Evolutionary conservation across 2,888 invertebrate genomes (phyloP), one percentile per base, ranked within the genome.

Genomic region (Folsomia candida): DNA sequence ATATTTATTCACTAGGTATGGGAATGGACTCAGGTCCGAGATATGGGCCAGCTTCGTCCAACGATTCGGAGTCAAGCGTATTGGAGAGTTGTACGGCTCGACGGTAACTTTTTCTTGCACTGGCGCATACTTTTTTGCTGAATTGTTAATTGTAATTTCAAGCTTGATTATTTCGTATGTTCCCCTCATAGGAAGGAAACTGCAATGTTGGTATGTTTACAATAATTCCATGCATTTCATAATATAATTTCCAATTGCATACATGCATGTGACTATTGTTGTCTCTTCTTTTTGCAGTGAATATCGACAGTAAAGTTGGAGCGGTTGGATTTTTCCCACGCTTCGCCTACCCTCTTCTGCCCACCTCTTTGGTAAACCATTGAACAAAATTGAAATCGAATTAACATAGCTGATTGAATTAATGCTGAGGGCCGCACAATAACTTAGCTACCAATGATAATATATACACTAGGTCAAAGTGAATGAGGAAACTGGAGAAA

Each of bases 21-120:
- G 98, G 57, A 98, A 98, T 82, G 98, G 98, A 0, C 85, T 98
- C 69, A 86, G 97, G 70, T 93, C 95, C 0, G 93, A 94, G 86
- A 94, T 97, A 79, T 98, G 97, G 97, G 86, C 86, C 1, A 90
- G 92, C 78, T 97, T 97, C 82, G 88, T 93, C 14, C 6, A 26
- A 18, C 14, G 97, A 58, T 97, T 97, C 82, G 89, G 90, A 67
- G 92, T 98, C 68, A 85, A 88, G 28, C 85, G 88, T 75, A 92
- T 98, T 24, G 90, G 90, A 0, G 97, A 98, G 84, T 94, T 98
- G 83, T 98, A 98, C 82, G 97, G 97, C 0, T 94, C 97, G 2
- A 97, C 97, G 0, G 97, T 98, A 85, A 37, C 4, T n/a, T n/a
- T n/a, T n/a, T n/a, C n/a, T n/a, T n/a, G n/a, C n/a, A n/a, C n/a